Conservation (phyloP, 2,888 invertebrate genomes). For the Campoplex capitator region DNA sequence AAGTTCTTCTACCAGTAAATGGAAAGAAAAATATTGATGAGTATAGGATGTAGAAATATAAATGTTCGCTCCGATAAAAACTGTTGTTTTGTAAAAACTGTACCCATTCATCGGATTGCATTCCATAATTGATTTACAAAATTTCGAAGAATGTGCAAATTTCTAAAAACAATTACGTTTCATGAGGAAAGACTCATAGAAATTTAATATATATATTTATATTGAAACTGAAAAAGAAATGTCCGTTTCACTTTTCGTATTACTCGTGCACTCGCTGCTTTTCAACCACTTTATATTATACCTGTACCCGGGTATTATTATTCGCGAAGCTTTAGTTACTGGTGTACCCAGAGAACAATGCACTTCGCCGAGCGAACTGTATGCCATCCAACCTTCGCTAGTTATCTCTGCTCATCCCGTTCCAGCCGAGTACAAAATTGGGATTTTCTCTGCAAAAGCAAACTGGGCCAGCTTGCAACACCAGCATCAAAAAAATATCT, state of each 20-base stretch:
- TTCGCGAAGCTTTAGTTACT: slow-evolving; percentile 65
- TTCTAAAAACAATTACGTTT: not conserved
- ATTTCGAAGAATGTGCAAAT: not conserved
- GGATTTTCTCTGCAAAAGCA: slow-evolving; percentile 63
- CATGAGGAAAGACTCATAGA: slow-evolving; percentile 18
- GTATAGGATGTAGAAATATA: no score
- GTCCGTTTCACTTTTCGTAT: slow-evolving; percentile 38
- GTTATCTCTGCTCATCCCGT: slow-evolving; percentile 44
- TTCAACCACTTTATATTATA: slow-evolving; percentile 64
- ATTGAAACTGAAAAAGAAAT: slow-evolving; percentile 7
- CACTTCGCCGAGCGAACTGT: slow-evolving; percentile 43
- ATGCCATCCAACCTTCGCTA: slow-evolving; percentile 45
- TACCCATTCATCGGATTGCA: not conserved
- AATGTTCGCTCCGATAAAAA: no score
- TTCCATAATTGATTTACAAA: not conserved
- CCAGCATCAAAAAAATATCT: slow-evolving; percentile 33
- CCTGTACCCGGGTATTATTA: slow-evolving; percentile 63
- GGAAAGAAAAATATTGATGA: no score
- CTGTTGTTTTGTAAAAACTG: not conserved
- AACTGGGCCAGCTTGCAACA: slow-evolving; percentile 63
- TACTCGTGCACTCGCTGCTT: slow-evolving; percentile 53
- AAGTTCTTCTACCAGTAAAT: no score
- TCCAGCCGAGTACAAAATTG: slow-evolving; percentile 57
- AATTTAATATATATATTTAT: not conserved
- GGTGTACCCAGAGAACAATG: slow-evolving; percentile 64